Conservation (phyloP, 2,888 invertebrate genomes). For the Euproctis similis region DNA sequence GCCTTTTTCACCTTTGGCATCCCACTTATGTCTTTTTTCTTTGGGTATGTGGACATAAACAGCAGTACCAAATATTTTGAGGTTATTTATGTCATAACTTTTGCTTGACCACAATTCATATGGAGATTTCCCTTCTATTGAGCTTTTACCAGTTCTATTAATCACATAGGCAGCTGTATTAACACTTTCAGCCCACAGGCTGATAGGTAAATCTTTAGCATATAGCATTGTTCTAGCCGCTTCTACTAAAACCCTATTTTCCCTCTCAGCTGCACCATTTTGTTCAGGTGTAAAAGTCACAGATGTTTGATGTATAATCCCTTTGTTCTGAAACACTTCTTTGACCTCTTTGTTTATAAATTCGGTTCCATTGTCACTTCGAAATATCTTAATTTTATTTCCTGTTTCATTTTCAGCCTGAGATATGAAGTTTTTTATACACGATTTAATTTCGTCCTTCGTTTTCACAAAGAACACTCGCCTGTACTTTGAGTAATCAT, state of each 20-base stretch:
- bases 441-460: background rate
- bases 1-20: too few species aligned
- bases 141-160: background rate
- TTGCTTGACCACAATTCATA: too few species aligned
- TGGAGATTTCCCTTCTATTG: too few species aligned
- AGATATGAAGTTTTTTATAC: slow-evolving; percentile 1
- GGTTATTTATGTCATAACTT: too few species aligned
- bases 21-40: too few species aligned
- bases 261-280: slow-evolving; percentile 3
- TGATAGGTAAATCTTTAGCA: background rate
- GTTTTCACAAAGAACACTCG: slow-evolving; percentile 4
- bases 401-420: slow-evolving; percentile 5
- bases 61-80: too few species aligned
- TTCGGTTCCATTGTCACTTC: slow-evolving; percentile 5
- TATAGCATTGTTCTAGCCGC: slow-evolving; percentile 6
- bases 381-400: slow-evolving; percentile 1
- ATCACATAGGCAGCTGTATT: background rate
- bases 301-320: slow-evolving; percentile 2
- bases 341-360: too few species aligned
- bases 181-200: background rate
- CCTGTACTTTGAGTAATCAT: slow-evolving; percentile 21
- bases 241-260: slow-evolving; percentile 6
- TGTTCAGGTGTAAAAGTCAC: slow-evolving; percentile 3
- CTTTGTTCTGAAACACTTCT: background rate
- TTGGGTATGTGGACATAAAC: too few species aligned